Conservation (phyloP, 1,140 invertebrate genomes). For the Dinoponera quadriceps region DNA sequence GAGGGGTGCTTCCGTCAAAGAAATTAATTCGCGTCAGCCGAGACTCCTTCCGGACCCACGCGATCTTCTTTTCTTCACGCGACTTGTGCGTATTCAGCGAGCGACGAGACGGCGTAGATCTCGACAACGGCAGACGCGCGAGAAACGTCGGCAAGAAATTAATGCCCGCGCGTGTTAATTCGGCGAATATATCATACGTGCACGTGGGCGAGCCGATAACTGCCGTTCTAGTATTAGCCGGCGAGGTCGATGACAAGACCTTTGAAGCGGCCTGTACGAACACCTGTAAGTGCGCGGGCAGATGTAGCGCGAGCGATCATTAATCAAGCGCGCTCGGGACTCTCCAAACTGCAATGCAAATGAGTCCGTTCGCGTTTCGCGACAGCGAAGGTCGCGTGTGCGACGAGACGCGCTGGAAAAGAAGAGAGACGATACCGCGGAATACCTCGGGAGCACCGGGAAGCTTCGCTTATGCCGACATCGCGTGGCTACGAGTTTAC, state of each 20-base stretch:
- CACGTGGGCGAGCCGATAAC: slow-evolving; percentile 3
- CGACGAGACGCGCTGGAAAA: slow-evolving; percentile 2
- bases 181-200: slow-evolving; percentile 17
- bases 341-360: slow-evolving; percentile 58
- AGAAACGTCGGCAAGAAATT: slow-evolving; percentile 8
- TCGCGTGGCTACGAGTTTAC: not conserved
- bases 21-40: slow-evolving; percentile 44
- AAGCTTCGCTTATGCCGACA: not conserved
- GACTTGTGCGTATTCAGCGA: slow-evolving; percentile 2
- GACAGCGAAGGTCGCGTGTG: slow-evolving; percentile 3
- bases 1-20: not conserved
- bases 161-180: slow-evolving; percentile 41
- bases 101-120: not conserved
- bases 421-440: not conserved
- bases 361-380: slow-evolving; percentile 34
- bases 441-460: not conserved
- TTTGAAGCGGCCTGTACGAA: slow-evolving; percentile 29
- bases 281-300: slow-evolving; percentile 34
- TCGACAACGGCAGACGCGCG: slow-evolving; percentile 20
- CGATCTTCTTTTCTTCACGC: not conserved
- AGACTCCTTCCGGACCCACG: not conserved
- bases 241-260: not conserved
- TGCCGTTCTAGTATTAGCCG: not conserved
- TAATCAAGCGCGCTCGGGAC: slow-evolving; percentile 53
- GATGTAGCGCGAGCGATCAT: slow-evolving; percentile 49